phyloP scores from a whole-genome alignment of 2,797 vertebrate genomes.

The Lindbergichthys nudifrons region DNA sequence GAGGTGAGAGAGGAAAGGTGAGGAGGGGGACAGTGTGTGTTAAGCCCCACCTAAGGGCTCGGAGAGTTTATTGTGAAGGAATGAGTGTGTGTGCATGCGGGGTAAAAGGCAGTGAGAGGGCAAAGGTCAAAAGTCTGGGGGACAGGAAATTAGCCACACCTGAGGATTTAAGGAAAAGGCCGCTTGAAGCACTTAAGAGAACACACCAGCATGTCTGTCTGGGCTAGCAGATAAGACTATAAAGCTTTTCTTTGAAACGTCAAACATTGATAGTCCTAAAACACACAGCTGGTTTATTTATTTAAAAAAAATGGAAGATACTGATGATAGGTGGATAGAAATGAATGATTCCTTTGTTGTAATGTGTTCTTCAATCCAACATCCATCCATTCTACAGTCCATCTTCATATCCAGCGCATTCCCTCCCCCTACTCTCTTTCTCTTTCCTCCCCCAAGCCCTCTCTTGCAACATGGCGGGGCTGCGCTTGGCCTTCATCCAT shows the following conservation, averaged over 20 bases:
- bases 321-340: background rate
- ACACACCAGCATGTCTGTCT: conserved; percentile 6
- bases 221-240: background rate
- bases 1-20: conserved; percentile 45
- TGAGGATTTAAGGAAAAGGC: conserved; percentile 64
- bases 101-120: conserved; percentile 40
- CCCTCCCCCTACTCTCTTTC: conserved; percentile 30
- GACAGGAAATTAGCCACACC: conserved; percentile 79
- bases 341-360: conserved; percentile 19
- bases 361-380: conserved; percentile 18
- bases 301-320: background rate
- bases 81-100: background rate
- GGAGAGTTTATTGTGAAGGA: conserved; percentile 26
- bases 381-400: conserved; percentile 12
- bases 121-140: conserved; percentile 67
- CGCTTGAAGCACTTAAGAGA: conserved; percentile 32
- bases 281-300: background rate
- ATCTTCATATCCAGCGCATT: conserved; percentile 34
- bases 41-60: conserved; percentile 43
- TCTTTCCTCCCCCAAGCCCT: conserved; percentile 11
- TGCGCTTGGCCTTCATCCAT: conserved; percentile 59
- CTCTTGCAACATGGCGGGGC: conserved; percentile 14
- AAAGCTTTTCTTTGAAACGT: conserved; percentile 1
- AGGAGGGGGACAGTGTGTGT: conserved; percentile 61
- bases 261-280: background rate